Evolutionary conservation across 2,797 vertebrate species (phyloP), one percentile per base, ranked within the genome.

Genomic region (Lagodon rhomboides): DNA sequence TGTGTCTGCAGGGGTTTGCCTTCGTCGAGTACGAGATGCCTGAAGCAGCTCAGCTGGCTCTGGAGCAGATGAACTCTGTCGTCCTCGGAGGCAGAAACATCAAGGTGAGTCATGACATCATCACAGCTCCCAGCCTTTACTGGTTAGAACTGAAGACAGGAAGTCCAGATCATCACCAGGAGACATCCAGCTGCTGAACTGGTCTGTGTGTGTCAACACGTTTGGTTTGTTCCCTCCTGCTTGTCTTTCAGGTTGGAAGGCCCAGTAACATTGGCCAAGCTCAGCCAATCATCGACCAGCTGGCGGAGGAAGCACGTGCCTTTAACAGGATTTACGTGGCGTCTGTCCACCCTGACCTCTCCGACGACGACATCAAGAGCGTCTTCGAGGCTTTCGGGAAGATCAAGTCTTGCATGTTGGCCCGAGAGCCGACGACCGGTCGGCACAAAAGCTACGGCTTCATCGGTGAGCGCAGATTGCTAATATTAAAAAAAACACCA

Each of bases 11-110:
- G 97, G 97, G 97, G 54, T 98, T 98, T 69, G 97, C 97, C 12
- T 98, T 98, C 73, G 97, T 98, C 88, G 97, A 98, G 5, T 98
- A 98, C 0, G 97, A 98, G 84, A 95, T 98, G 3, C 97, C 97
- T 0, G 97, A 98, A 81, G 97, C 97, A 0, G 97, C 97, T 0
- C 97, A 98, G 90, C 93, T 98, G 55, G 96, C 97, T 30, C 90
- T 98, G 90, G 97, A 98, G 60, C 97, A 98, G 95, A 98, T 98
- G 97, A 98, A 98, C 79, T 98, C 97, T 0, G 97, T 98, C 64
- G 96, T 98, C 95, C 88, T 98, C 5, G 97, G 97, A 0, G 97
- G 97, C 38, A 94, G 97, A 76, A 98, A 98, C 89, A 98, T 98
- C 82, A 98, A 98, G 96, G 97, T 98, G 85, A 89, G 91, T 63